A percentile compares a stretch with the other conserved stretches of the same genome.
phyloP scores from a whole-genome alignment of 1,140 invertebrate genomes.

The Pemphigus obesinymphae region DNA sequence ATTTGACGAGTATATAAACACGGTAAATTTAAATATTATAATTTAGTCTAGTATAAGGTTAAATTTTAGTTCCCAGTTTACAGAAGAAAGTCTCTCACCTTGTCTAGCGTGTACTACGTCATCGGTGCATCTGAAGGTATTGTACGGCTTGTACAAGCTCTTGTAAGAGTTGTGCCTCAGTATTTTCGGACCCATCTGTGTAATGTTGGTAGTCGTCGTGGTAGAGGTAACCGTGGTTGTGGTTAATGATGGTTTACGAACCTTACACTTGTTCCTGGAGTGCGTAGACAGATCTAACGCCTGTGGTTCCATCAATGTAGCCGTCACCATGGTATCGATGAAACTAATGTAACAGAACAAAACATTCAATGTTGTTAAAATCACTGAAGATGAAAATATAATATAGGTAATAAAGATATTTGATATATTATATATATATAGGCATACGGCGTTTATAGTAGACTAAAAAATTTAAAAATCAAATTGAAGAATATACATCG shows the following conservation, averaged over 20 bases:
- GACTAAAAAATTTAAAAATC: too few relatives aligned
- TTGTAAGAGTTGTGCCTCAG: conserved; percentile 6
- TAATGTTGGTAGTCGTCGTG: too few relatives aligned
- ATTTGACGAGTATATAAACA: too few relatives aligned
- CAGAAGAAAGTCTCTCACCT: neutral
- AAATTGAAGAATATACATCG: too few relatives aligned
- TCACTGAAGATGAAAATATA: neutral
- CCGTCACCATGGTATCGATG: conserved; percentile 34
- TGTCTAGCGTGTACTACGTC: neutral
- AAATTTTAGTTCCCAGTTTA: neutral
- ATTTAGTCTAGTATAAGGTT: too few relatives aligned
- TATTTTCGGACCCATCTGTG: neutral
- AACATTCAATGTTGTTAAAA: neutral
- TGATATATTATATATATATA: too few relatives aligned
- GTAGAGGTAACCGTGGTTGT: neutral
- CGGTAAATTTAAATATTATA: too few relatives aligned
- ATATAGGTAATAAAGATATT: too few relatives aligned
- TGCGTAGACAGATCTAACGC: conserved; percentile 26
- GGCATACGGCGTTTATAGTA: too few relatives aligned
- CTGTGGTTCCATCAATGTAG: conserved; percentile 27
- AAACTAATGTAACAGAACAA: conserved; percentile 11
- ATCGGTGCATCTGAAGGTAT: neutral
- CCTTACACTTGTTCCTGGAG: conserved; percentile 30
- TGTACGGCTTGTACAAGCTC: conserved; percentile 1
- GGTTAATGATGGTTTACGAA: neutral